Conservation (phyloP, 1,140 invertebrate genomes). For the Anthonomus grandis region DNA sequence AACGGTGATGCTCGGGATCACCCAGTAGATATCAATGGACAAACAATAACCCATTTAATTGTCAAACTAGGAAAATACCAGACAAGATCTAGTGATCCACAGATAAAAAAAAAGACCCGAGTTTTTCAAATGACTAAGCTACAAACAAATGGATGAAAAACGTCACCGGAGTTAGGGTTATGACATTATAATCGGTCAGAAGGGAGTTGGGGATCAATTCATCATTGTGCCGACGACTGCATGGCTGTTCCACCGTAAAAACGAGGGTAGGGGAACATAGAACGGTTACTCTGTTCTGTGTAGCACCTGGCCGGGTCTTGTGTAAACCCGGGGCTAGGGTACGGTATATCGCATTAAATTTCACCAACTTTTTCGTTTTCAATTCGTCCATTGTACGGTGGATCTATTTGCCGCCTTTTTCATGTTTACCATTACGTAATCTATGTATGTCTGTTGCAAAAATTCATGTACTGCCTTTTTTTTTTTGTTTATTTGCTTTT, state of each 20-base stretch:
- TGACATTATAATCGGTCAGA: slow-evolving; percentile 40
- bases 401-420: not conserved
- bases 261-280: slow-evolving; percentile 25
- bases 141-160: slow-evolving; percentile 24
- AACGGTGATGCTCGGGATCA: too few species aligned
- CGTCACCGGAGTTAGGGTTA: slow-evolving; percentile 30
- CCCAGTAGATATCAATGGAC: not conserved
- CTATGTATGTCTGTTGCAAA: not conserved
- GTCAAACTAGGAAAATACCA: slow-evolving; percentile 24
- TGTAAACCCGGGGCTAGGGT: slow-evolving; percentile 27
- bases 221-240: slow-evolving; percentile 41
- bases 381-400: slow-evolving; percentile 1
- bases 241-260: slow-evolving; percentile 27
- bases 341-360: slow-evolving; percentile 35
- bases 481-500: slow-evolving; percentile 14
- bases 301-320: slow-evolving; percentile 36
- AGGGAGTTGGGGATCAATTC: slow-evolving; percentile 39
- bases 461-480: not conserved
- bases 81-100: slow-evolving; percentile 9
- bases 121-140: slow-evolving; percentile 13
- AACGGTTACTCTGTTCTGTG: slow-evolving; percentile 40
- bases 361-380: slow-evolving; percentile 21
- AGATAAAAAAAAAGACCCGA: slow-evolving; percentile 18
- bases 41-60: slow-evolving; percentile 22
- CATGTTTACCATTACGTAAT: slow-evolving; percentile 11